Evolutionary conservation across 2,888 invertebrate genomes (phyloP), one percentile per base, ranked within the genome.

Genomic region (Ferrisia virgata): DNA sequence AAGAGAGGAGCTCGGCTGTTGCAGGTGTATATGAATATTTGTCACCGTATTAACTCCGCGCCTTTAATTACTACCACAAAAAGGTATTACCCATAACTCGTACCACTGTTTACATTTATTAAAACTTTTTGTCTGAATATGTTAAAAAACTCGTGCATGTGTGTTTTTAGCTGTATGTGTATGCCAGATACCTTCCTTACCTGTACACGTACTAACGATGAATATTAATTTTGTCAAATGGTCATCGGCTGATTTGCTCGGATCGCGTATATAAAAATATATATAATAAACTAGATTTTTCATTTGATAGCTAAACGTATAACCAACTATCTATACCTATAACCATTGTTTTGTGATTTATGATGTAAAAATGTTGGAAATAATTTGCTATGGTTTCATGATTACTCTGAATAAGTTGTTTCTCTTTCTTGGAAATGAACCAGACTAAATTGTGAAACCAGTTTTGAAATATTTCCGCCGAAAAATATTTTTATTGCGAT

Each of bases 1-100:
- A 64, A 64, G 1, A 13, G 18, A 22, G 9, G 31, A 81, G 53
- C 31, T 31, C 18, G 13, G n/a, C n/a, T 33, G 79, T 81, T 81
- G 82, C 72, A 69, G 82, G 82, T 82, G 82, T 76, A 72, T 82
- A 82, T 82, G 40, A 40, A 82, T 40, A 82, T 69, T 82, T 40
- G 81, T 81, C 81, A 53, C 81, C 81, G 25, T 40, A 39, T 82
- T 43, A 40, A 39, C 69, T 69, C 82, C 36, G 33, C 72, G 72
- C 72, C 72, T 72, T 72, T 72, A 72, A 72, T 72, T 72, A 72
- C 64, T 64, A 64, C 33, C 72, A 64, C 64, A 33, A 72, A 72
- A 72, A 72, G 15, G n/a, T n/a, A n/a, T n/a, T n/a, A n/a, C n/a
- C n/a, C n/a, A n/a, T n/a, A n/a, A n/a, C n/a, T n/a, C n/a, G n/a